Evolutionary conservation across 1,140 invertebrate genomes (phyloP).

Genomic region (Leptinotarsa defecta): DNA sequence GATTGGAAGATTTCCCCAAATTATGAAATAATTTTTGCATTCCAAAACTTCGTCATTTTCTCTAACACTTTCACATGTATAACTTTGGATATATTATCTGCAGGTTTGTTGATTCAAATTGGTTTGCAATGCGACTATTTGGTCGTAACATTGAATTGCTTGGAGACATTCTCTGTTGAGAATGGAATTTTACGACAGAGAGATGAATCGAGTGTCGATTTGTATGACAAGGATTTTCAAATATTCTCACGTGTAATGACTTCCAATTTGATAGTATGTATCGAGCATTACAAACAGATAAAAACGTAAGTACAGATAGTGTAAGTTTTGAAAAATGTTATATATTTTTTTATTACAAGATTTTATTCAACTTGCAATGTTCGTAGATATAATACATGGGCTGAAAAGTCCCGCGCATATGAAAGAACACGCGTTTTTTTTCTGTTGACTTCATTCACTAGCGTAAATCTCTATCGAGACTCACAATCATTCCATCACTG

Average conservation of each 20-base stretch:
- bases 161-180: neutral
- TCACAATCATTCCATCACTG: too few relatives aligned
- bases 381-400: too few relatives aligned
- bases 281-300: neutral
- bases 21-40: neutral
- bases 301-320: neutral
- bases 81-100: neutral
- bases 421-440: too few relatives aligned
- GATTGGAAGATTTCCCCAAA: constrained; percentile 15
- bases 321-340: neutral
- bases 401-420: too few relatives aligned
- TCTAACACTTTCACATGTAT: neutral
- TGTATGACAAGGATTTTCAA: neutral
- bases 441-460: too few relatives aligned
- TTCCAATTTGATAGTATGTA: neutral
- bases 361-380: too few relatives aligned
- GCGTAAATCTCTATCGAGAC: too few relatives aligned
- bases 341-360: too few relatives aligned
- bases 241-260: neutral
- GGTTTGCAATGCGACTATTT: constrained; percentile 19
- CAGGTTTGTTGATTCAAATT: constrained; percentile 9
- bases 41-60: neutral
- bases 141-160: neutral
- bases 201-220: neutral
- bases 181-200: neutral